Evolutionary conservation across 2,888 invertebrate species (phyloP), one percentile per base, ranked within the genome.

Genomic region (Buathra laborator): DNA sequence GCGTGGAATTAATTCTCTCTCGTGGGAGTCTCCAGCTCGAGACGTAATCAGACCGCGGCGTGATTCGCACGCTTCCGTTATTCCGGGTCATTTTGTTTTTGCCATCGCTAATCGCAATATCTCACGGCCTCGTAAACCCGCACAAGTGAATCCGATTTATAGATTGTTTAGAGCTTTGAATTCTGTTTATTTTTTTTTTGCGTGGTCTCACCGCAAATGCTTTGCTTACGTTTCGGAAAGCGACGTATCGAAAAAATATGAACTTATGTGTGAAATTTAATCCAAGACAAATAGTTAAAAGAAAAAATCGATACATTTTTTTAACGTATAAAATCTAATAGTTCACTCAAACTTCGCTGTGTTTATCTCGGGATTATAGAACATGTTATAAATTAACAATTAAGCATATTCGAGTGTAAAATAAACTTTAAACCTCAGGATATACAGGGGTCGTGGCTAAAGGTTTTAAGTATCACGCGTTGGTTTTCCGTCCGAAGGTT

Each of bases 1-100:
- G 56, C 68, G 56, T 76, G 71, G 79, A 80, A 83, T 66, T 80
- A 66, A 80, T 76, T 83, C 71, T 66, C 70, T 75, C 70, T 29
- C 59, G 29, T 9, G 29, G 59, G 59, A 14, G n/a, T 72, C 24
- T 37, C 24, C 24, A 43, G 24, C 43, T 19, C 53, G 32, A 64
- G 32, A 64, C 32, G 48, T 56, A 79, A 75, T 83, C 67, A 64
- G 43, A 71, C 56, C 14, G 32, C 62, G 4, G 19, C 43, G 16
- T 74, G 67, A 64, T 68, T 68, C 62, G n/a, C 62, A 48, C 19
- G 16, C 56, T 74, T 67, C 24, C 12, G 16, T 32, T 32, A 43
- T 7, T 24, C 14, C 44, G 6, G 44, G 14, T 56, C 43, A 29
- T 74, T 68, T 70, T 67, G 66, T 74, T 29, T 72, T 44, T 59